These are phyloP conservation scores for Nycticryphes semicollaris DNA, from an alignment of 2,113 vertebrate genomes.

Conservation along the genomic window DNA sequence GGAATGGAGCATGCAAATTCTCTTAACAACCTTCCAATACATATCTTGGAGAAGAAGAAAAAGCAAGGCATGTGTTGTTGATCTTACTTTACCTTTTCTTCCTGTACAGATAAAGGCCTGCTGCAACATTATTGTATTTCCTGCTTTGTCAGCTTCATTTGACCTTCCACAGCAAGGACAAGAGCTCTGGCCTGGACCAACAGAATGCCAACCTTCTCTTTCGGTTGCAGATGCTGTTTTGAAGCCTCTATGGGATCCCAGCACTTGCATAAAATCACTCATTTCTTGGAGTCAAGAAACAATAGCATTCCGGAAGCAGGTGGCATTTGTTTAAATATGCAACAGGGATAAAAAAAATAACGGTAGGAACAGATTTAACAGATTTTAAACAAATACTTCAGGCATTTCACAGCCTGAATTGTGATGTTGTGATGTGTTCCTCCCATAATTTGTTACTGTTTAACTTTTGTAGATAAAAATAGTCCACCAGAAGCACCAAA, in stretches of 20 bases:
- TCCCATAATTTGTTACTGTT: neutral
- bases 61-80: neutral
- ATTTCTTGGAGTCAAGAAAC: neutral
- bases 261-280: neutral
- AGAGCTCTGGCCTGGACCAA: neutral
- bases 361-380: neutral
- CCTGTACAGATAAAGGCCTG: neutral
- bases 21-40: neutral
- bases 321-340: neutral
- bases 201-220: neutral
- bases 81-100: neutral
- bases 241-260: neutral
- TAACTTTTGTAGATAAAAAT: slow-evolving; percentile 15
- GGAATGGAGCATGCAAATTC: neutral
- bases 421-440: neutral
- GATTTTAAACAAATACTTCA: neutral
- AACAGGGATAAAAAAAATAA: neutral
- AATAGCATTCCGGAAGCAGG: neutral
- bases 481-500: neutral
- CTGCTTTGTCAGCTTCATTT: neutral
- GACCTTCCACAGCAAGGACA: neutral
- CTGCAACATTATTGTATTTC: neutral
- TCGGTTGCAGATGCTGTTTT: neutral
- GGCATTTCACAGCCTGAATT: neutral
- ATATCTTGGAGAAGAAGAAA: neutral